Evolutionary conservation across 2,113 vertebrate species (phyloP).

Genomic region (Paedocypris sp.): DNA sequence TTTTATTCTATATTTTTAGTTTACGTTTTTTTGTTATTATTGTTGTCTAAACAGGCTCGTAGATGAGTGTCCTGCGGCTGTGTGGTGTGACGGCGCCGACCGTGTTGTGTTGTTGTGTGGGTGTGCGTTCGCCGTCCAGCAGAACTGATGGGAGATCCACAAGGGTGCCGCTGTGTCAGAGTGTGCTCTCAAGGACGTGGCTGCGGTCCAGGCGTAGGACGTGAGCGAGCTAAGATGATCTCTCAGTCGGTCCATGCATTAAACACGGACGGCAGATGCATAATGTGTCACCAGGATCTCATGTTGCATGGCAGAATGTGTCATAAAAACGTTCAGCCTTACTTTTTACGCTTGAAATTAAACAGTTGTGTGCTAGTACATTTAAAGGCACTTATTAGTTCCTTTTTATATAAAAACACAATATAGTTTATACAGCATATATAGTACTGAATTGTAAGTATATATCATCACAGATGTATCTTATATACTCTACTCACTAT

Average conservation of each 20-base stretch:
- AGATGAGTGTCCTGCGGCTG: background rate
- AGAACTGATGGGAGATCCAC: slow-evolving; percentile 1
- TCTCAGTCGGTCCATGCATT: background rate
- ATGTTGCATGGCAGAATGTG: background rate
- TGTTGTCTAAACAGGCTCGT: no score
- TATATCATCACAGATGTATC: no score
- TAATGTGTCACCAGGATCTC: background rate
- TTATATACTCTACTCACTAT: no score
- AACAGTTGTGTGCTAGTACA: no score
- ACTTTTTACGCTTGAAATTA: no score
- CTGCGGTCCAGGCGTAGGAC: background rate
- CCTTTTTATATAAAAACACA: no score
- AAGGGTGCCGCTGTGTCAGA: slow-evolving; percentile 6
- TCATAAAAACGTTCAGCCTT: background rate
- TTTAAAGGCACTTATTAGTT: no score
- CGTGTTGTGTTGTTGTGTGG: background rate
- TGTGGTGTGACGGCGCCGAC: background rate
- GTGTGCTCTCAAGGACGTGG: background rate
- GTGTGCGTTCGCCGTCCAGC: background rate
- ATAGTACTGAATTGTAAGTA: no score
- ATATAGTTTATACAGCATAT: no score
- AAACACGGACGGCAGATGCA: background rate
- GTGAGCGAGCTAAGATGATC: slow-evolving; percentile 10
- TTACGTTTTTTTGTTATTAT: no score
- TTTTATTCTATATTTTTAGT: no score